These are phyloP conservation scores for Staurois parvus DNA, from an alignment of 2,797 vertebrate genomes.

Conservation along the genomic window DNA sequence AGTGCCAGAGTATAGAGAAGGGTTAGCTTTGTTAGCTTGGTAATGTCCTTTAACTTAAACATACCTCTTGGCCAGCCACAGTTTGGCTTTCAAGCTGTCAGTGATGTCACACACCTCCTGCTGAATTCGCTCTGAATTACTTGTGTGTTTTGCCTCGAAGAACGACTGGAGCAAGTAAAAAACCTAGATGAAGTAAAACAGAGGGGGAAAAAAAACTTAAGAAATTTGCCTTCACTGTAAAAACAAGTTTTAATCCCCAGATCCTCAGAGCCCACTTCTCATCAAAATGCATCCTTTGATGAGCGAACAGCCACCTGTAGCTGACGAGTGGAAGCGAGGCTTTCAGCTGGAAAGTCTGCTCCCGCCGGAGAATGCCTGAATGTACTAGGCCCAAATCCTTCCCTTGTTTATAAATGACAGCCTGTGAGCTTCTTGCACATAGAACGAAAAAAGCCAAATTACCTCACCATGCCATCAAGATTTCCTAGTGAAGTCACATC, in stretches of 20 bases:
- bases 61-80: slow-evolving; percentile 94
- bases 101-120: slow-evolving; percentile 75
- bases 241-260: slow-evolving; percentile 65
- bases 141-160: slow-evolving; percentile 83
- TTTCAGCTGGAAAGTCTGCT: slow-evolving; percentile 45
- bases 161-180: slow-evolving; percentile 88
- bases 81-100: slow-evolving; percentile 76
- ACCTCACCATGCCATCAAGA: slow-evolving; percentile 35
- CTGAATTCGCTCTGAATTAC: slow-evolving; percentile 74
- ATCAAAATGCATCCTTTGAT: slow-evolving; percentile 61
- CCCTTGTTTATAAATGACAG: slow-evolving; percentile 17
- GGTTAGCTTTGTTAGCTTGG: slow-evolving; percentile 1
- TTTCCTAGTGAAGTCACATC: slow-evolving; percentile 52
- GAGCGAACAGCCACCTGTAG: slow-evolving; percentile 64
- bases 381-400: slow-evolving; percentile 15
- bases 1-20: neutral
- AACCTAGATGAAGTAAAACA: slow-evolving; percentile 76
- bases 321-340: slow-evolving; percentile 47
- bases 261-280: slow-evolving; percentile 62
- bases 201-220: slow-evolving; percentile 48
- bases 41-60: slow-evolving; percentile 64
- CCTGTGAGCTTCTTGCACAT: slow-evolving; percentile 9
- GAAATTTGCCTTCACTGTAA: slow-evolving; percentile 64
- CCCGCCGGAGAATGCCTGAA: neutral
- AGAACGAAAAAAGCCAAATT: slow-evolving; percentile 23